Evolutionary conservation across 2,113 vertebrate genomes (phyloP).

Genomic region (Notarius quadriscutis): DNA sequence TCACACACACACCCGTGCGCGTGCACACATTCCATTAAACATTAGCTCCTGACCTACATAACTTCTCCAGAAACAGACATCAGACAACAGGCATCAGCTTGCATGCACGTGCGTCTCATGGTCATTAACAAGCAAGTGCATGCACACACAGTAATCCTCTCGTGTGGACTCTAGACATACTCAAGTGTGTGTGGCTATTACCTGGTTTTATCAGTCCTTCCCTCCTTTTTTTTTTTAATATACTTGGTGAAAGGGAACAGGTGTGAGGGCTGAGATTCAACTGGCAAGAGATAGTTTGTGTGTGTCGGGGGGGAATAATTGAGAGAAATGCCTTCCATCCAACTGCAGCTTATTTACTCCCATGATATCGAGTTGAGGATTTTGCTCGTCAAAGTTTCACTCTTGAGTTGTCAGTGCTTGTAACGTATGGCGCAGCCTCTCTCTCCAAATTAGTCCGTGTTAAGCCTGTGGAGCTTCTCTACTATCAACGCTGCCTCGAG

Average conservation of each 20-base stretch:
- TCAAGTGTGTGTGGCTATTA: not conserved
- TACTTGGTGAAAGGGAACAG: slow-evolving; percentile 37
- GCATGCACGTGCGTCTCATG: slow-evolving; percentile 32
- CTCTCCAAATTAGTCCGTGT: not conserved
- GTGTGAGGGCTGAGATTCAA: slow-evolving; percentile 57
- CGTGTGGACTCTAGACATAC: not conserved
- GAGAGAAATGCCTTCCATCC: not conserved
- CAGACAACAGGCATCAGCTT: slow-evolving; percentile 22
- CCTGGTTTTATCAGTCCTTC: slow-evolving; percentile 3
- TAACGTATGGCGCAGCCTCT: not conserved
- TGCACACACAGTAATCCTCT: not conserved
- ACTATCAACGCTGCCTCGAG: not conserved
- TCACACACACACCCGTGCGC: slow-evolving; percentile 1
- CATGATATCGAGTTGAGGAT: not conserved
- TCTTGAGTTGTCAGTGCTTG: not conserved
- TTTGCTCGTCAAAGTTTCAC: not conserved
- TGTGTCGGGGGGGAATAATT: not conserved
- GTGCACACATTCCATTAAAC: slow-evolving; percentile 43
- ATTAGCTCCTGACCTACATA: slow-evolving; percentile 55
- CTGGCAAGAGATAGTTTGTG: slow-evolving; percentile 50
- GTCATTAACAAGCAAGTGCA: slow-evolving; percentile 33
- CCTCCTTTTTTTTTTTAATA: not conserved
- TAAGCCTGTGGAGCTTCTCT: not conserved
- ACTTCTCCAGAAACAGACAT: slow-evolving; percentile 32
- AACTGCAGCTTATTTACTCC: slow-evolving; percentile 20